phyloP scores from a whole-genome alignment of 2,797 vertebrate genomes.

The Phoxinus dragarum region DNA sequence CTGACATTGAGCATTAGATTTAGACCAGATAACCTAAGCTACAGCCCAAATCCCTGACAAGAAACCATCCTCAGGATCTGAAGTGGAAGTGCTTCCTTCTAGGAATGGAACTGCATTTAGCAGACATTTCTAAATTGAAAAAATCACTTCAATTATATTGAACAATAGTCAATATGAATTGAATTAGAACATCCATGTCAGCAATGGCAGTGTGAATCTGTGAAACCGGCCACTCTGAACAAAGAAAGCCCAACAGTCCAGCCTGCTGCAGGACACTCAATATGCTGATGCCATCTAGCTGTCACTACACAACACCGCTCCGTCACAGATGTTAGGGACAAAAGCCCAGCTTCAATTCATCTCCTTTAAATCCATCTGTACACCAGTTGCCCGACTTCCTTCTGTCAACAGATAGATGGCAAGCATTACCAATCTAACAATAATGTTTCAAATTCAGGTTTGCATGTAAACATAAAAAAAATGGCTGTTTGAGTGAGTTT shows the following conservation, averaged over 20 bases:
- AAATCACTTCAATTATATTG: background rate
- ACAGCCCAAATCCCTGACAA: background rate
- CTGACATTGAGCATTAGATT: conserved; percentile 35
- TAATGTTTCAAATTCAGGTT: conserved; percentile 17
- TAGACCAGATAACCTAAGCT: conserved; percentile 11
- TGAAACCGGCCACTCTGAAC: background rate
- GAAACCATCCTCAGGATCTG: background rate
- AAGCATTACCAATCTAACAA: conserved; percentile 12
- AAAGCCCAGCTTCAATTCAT: conserved; percentile 4
- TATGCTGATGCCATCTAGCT: conserved; percentile 63
- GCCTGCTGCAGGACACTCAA: conserved; percentile 16
- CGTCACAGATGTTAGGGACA: conserved; percentile 28
- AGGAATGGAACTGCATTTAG: background rate
- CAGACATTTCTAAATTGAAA: too few species aligned
- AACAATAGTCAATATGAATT: background rate
- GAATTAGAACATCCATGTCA: background rate
- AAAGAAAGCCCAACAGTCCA: conserved; percentile 6
- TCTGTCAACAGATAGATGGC: conserved; percentile 25
- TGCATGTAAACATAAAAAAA: conserved; percentile 1
- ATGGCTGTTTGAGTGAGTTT: conserved; percentile 1
- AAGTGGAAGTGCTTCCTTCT: background rate
- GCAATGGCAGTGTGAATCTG: background rate
- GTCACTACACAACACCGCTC: conserved; percentile 39
- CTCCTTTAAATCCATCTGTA: conserved; percentile 24
- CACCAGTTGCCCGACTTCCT: background rate